Evolutionary conservation across 37 sponge, comb jelly and placozoan genomes (phyloP).

Genomic region (Aplysina aerophoba): DNA sequence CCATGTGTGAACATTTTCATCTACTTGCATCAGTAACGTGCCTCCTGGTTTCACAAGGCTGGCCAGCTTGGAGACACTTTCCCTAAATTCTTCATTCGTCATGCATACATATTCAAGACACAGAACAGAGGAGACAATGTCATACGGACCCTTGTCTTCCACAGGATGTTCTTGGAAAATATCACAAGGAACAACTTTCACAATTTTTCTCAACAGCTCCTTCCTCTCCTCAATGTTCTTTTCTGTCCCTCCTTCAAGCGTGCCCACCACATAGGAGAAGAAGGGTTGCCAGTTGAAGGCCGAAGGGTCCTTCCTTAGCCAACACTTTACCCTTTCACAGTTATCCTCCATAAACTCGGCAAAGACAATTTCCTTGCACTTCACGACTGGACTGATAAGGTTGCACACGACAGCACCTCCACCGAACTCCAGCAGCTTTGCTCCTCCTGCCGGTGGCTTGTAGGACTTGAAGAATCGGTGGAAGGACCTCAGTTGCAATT

Average conservation of each 20-base stretch:
- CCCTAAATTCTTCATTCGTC: conserved; percentile 19
- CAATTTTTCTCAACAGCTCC: neutral
- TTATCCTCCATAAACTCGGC: conserved; percentile 75
- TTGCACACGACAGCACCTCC: conserved; percentile 32
- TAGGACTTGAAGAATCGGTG: too few relatives aligned
- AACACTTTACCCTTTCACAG: conserved; percentile 68
- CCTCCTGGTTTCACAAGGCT: conserved; percentile 39
- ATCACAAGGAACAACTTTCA: conserved; percentile 48
- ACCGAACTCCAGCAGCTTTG: conserved; percentile 49
- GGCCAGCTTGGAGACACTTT: neutral
- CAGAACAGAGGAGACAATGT: conserved; percentile 10
- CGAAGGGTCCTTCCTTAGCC: neutral
- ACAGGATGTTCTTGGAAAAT: conserved; percentile 30
- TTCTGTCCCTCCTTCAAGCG: neutral
- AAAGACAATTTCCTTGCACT: conserved; percentile 41
- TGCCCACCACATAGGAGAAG: neutral
- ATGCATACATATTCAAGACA: conserved; percentile 1
- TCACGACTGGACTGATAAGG: conserved; percentile 19
- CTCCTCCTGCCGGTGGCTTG: neutral
- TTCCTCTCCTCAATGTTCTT: neutral
- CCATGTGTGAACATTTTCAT: too few relatives aligned
- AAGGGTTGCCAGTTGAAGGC: conserved; percentile 1
- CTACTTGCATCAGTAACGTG: neutral
- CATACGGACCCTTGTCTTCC: conserved; percentile 31
- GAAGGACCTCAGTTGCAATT: too few relatives aligned